Conservation (phyloP, 2,888 invertebrate genomes). For the Phaonia tiefii region DNA sequence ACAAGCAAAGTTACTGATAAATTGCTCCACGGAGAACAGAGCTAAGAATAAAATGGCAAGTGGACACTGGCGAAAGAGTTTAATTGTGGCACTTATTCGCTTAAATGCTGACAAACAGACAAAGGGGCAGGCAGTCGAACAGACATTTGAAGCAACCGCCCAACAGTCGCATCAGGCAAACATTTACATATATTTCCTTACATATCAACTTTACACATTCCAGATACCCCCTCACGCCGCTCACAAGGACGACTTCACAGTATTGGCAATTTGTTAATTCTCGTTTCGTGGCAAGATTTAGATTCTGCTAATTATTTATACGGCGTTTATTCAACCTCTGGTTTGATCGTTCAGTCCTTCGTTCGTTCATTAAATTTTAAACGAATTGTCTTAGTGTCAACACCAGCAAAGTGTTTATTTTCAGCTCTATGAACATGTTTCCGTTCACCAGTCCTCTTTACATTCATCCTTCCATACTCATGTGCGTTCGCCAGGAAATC, state of each 20-base stretch:
- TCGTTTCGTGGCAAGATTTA: constrained; percentile 53
- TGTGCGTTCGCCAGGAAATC: constrained; percentile 21
- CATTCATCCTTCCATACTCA: not conserved
- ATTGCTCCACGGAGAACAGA: constrained; percentile 32
- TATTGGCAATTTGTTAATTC: constrained; percentile 55
- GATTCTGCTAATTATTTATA: constrained; percentile 68
- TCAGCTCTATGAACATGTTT: not conserved
- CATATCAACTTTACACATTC: not conserved
- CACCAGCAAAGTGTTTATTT: constrained; percentile 30
- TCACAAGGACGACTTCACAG: constrained; percentile 24
- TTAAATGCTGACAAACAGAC: constrained; percentile 8
- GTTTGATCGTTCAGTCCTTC: not conserved
- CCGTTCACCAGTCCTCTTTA: not conserved
- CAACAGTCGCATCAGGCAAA: not conserved
- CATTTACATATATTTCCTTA: not conserved
- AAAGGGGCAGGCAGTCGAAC: not conserved
- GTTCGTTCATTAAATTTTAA: constrained; percentile 57
- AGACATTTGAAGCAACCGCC: not conserved
- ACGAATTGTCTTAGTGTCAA: constrained; percentile 50
- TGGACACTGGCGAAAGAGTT: constrained; percentile 2
- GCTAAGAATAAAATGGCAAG: not conserved
- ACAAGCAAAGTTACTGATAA: constrained; percentile 58
- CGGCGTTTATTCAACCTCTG: constrained; percentile 53
- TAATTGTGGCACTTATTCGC: constrained; percentile 12
- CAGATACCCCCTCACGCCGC: not conserved